Evolutionary conservation across 92 coral and sea anemone genomes (phyloP).

Genomic region (Porites lobata): DNA sequence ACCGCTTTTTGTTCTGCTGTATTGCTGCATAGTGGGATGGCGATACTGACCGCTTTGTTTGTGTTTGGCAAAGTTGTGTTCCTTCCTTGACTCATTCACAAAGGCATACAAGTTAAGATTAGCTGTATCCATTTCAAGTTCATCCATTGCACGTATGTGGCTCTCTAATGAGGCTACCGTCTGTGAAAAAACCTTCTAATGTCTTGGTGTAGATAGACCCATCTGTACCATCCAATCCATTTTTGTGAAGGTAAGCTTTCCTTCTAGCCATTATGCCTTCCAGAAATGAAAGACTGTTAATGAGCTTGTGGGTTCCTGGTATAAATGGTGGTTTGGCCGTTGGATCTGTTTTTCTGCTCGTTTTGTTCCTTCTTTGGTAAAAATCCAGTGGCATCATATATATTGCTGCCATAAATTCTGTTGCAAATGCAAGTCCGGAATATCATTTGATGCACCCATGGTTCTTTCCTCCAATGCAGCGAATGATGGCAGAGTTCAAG

Average conservation of each 20-base stretch:
- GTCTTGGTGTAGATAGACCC: slow-evolving; percentile 44
- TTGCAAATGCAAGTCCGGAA: slow-evolving; percentile 55
- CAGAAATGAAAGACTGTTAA: slow-evolving; percentile 32
- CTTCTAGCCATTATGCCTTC: slow-evolving; percentile 42
- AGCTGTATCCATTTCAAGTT: not conserved
- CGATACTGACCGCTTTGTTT: slow-evolving; percentile 81
- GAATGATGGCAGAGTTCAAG: slow-evolving; percentile 49
- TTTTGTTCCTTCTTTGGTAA: slow-evolving; percentile 72
- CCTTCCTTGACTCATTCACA: slow-evolving; percentile 84
- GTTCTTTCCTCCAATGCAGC: slow-evolving; percentile 74
- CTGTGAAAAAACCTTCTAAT: slow-evolving; percentile 55
- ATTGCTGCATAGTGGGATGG: slow-evolving; percentile 79
- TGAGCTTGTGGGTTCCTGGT: slow-evolving; percentile 47
- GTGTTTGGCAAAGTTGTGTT: slow-evolving; percentile 85
- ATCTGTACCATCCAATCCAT: slow-evolving; percentile 48
- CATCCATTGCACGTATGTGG: slow-evolving; percentile 19
- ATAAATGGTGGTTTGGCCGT: slow-evolving; percentile 32
- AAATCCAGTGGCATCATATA: slow-evolving; percentile 71
- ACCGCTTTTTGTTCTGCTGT: slow-evolving; percentile 59
- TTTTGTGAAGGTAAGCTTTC: slow-evolving; percentile 35
- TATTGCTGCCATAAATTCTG: slow-evolving; percentile 67
- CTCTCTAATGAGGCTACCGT: slow-evolving; percentile 37
- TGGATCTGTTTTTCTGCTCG: slow-evolving; percentile 1
- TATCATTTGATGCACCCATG: slow-evolving; percentile 67
- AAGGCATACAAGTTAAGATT: slow-evolving; percentile 73